Base-by-base conservation (phyloP, 2,797 vertebrate genomes). In the Cichlasoma orientale region DNA sequence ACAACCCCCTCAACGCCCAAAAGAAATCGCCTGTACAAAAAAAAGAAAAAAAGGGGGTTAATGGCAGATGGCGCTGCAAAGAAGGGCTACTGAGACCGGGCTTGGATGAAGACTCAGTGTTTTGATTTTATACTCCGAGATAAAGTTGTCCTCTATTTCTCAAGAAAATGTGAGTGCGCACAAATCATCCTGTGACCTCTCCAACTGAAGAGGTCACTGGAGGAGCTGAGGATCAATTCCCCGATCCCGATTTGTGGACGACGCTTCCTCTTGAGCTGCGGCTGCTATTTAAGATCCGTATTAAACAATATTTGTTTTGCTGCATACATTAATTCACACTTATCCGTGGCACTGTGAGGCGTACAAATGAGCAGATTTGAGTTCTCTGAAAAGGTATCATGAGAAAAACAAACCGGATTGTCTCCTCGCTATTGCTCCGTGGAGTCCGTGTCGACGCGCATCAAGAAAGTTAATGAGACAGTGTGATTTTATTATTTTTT, bases 401-500 rank as follows among this genome's bases (percentile, higher is more conserved):
- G 31, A 14, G 11, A 54, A 75, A 61, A 29, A 25, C 14, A 2
- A 16, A 41, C 13, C 1, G 9, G 21, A 12, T 14, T 9, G 13
- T 27, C 11, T 25, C 6, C n/a, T 13, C 23, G 10, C 12, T 19
- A 7, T 4, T 7, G 52, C 19, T 56, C 53, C 44, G 18, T n/a
- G 23, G 52, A 33, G 52, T 6, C 12, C 4, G 21, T 68, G 41
- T 56, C 63, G 10, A 72, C 58, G 7, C 31, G 21, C 21, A 54
- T 52, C 4, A 58, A 11, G 56, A 85, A 27, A 86, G 14, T 5
- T 16, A 50, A 78, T 74, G 31, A 90, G 16, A 74, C 36, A 0
- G 14, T 41, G 18, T 63, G 84, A 77, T 81, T 93, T 93, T 77
- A 2, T 33, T 33, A 3, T 36, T 36, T 66, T 66, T 66, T 66